Conservation (phyloP, 35 echinoderm and acorn worm species). For the Ptychodera flava region DNA sequence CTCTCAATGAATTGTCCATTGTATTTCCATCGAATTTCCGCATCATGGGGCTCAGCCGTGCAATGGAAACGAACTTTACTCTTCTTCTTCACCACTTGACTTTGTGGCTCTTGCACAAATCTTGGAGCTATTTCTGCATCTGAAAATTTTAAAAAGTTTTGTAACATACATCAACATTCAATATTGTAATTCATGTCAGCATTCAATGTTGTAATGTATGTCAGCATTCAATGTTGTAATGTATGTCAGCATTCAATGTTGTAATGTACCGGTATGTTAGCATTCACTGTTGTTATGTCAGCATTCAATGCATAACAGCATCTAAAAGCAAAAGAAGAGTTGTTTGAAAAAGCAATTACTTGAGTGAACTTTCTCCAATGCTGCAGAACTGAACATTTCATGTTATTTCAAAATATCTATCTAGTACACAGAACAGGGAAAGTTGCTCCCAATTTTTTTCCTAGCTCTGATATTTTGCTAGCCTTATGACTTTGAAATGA, state of each 20-base stretch:
- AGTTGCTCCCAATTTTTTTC: no score
- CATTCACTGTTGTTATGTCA: background rate
- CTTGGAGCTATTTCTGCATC: background rate
- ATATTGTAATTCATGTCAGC: background rate
- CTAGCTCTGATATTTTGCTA: no score
- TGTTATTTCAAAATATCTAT: no score
- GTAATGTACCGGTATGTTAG: background rate
- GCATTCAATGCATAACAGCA: background rate
- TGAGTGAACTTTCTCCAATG: no score
- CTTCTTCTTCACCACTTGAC: background rate
- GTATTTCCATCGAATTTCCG: background rate
- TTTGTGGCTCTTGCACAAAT: background rate
- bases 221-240: background rate
- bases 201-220: background rate
- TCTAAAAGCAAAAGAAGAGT: no score
- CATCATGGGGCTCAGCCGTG: background rate
- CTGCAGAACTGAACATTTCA: no score
- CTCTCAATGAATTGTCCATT: background rate
- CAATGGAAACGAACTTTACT: background rate
- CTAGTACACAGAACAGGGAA: no score
- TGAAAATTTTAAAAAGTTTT: background rate
- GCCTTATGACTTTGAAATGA: no score
- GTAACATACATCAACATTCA: background rate
- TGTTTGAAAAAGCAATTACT: no score
- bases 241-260: background rate